A percentile compares a stretch with the other conserved stretches of the same genome.
These are phyloP conservation scores for Chaetodon auriga DNA, from an alignment of 2,113 vertebrate genomes.

Conservation along the genomic window DNA sequence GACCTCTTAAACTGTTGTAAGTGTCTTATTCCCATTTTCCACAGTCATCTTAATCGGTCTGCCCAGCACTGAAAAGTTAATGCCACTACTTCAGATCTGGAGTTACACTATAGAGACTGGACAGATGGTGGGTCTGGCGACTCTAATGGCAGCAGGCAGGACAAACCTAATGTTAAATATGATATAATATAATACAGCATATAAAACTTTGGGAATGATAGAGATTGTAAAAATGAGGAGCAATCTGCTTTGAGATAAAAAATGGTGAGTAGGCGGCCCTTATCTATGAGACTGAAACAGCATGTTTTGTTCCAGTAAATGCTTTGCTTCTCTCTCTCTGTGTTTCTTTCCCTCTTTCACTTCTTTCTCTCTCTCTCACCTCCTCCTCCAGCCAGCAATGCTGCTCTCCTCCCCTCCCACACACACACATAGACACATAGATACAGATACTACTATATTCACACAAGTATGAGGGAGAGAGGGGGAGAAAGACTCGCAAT, in stretches of 20 bases:
- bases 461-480: slow-evolving; percentile 50
- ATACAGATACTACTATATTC: slow-evolving; percentile 62
- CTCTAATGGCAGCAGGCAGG: neutral
- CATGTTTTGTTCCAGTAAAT: slow-evolving; percentile 72
- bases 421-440: slow-evolving; percentile 54
- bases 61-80: neutral
- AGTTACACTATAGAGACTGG: neutral
- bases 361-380: slow-evolving; percentile 62
- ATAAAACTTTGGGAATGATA: slow-evolving; percentile 5
- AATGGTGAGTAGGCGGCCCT: slow-evolving; percentile 68
- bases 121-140: slow-evolving; percentile 39
- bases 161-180: neutral
- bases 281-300: slow-evolving; percentile 75
- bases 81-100: neutral
- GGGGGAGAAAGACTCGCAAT: slow-evolving; percentile 13
- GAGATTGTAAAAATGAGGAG: slow-evolving; percentile 36
- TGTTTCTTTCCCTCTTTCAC: slow-evolving; percentile 36
- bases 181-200: neutral
- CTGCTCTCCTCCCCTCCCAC: slow-evolving; percentile 73
- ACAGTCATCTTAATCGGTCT: neutral
- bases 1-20: neutral
- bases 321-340: slow-evolving; percentile 54
- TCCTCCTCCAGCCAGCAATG: slow-evolving; percentile 70
- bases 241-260: slow-evolving; percentile 61
- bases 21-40: neutral